A percentile compares a stretch with the other conserved stretches of the same genome.
phyloP scores from a whole-genome alignment of 2,797 vertebrate genomes.

The Danio aesculapii region DNA sequence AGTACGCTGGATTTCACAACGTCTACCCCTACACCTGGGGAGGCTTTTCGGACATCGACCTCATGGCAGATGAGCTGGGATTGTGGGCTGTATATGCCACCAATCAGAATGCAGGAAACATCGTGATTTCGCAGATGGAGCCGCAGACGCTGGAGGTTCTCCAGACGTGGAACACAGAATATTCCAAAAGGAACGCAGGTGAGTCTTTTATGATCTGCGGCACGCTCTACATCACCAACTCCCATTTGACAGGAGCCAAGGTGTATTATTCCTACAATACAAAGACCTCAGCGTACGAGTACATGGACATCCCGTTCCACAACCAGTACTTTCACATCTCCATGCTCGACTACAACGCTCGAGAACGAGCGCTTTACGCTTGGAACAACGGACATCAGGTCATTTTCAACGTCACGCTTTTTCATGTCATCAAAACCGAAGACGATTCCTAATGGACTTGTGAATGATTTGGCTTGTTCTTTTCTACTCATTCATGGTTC shows the following conservation, averaged over 20 bases:
- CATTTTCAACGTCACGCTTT: slow-evolving; percentile 96
- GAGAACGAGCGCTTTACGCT: slow-evolving; percentile 94
- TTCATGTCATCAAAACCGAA: slow-evolving; percentile 97
- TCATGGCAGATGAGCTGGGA: slow-evolving; percentile 97
- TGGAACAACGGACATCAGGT: slow-evolving; percentile 99
- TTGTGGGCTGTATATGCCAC: slow-evolving; percentile 97
- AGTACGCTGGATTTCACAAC: slow-evolving; percentile 97
- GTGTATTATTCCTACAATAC: slow-evolving; percentile 97
- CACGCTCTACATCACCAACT: slow-evolving; percentile 96
- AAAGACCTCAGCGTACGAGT: slow-evolving; percentile 95
- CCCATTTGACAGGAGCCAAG: slow-evolving; percentile 95
- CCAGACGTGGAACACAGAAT: slow-evolving; percentile 95
- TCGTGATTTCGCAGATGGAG: slow-evolving; percentile 94
- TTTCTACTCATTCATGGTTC: slow-evolving; percentile 49
- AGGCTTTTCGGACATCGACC: slow-evolving; percentile 95
- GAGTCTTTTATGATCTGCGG: slow-evolving; percentile 99
- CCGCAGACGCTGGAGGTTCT: slow-evolving; percentile 91
- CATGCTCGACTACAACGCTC: slow-evolving; percentile 98
- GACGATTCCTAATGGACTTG: slow-evolving; percentile 85
- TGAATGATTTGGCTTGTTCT: slow-evolving; percentile 58
- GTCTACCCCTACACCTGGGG: slow-evolving; percentile 98
- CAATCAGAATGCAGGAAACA: slow-evolving; percentile 97
- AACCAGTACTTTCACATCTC: slow-evolving; percentile 99
- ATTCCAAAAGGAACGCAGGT: slow-evolving; percentile 96
- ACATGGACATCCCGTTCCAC: slow-evolving; percentile 97